These are phyloP conservation scores for Battus philenor DNA, from an alignment of 1,140 invertebrate genomes.

Conservation along the genomic window DNA sequence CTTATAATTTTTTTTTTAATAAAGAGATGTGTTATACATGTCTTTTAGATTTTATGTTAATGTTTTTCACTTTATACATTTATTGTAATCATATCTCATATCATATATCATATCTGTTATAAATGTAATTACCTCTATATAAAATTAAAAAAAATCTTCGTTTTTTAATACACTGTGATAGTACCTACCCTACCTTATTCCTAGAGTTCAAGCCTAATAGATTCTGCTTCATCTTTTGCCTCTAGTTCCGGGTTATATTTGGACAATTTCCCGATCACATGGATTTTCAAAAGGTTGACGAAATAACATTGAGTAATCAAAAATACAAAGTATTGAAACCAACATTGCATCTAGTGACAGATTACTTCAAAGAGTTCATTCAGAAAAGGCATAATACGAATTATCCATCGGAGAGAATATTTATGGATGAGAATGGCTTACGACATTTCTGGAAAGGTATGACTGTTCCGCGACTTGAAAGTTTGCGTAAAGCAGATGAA, in stretches of 20 bases:
- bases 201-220: too few species aligned
- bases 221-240: constrained; percentile 4
- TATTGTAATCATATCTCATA: too few species aligned
- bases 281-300: constrained; percentile 47
- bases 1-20: too few species aligned
- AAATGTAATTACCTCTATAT: too few species aligned
- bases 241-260: constrained; percentile 22
- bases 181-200: too few species aligned
- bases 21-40: too few species aligned
- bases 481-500: constrained; percentile 29
- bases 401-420: constrained; percentile 27
- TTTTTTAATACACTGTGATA: too few species aligned
- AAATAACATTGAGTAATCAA: constrained; percentile 35
- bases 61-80: too few species aligned
- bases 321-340: constrained; percentile 48
- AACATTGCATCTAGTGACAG: constrained; percentile 31
- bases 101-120: too few species aligned
- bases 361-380: constrained; percentile 46
- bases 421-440: constrained; percentile 42
- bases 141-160: too few species aligned
- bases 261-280: constrained; percentile 36
- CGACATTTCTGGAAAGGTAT: constrained; percentile 43
- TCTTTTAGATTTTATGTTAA: too few species aligned
- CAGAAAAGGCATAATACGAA: constrained; percentile 23
- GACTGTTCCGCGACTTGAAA: constrained; percentile 19